Evolutionary conservation across 2,888 invertebrate species (phyloP), one percentile per base, ranked within the genome.

Genomic region (Osmoderma eremita): DNA sequence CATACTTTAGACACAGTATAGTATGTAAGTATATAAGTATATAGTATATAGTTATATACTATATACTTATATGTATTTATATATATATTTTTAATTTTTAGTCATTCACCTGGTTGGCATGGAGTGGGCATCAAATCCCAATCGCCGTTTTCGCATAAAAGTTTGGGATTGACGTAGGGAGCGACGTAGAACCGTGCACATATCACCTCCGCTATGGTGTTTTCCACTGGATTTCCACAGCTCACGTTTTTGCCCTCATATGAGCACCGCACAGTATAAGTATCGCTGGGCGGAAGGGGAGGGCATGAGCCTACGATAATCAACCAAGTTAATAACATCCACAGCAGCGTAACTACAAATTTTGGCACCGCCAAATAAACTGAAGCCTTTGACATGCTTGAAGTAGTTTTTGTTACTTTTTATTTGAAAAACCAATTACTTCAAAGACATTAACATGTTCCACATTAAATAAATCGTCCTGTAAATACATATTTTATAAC

Each of bases 81-180:
- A n/a, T n/a, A n/a, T n/a, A n/a, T n/a, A n/a, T n/a, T n/a, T n/a
- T n/a, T n/a, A n/a, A n/a, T n/a, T n/a, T n/a, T n/a, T n/a, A n/a
- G n/a, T n/a, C n/a, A 24, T 45, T 30, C 24, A 61, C 58, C 58
- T 10, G 58, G 58, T 61, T 61, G 45, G 30, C 58, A 61, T 2
- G 58, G 18, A 13, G 17, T 36, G 10, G 45, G 48, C 10, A n/a
- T 2, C 24, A 45, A 45, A 45, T 61, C 58, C 58, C 58, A 61
- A 17, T 61, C 30, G 2, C 58, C 58, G 10, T 61, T 45, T 13
- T 61, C 45, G 12, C 58, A 61, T 10, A n/a, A 45, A 12, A 48
- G 18, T 8, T 45, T 61, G 8, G 45, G 45, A 24, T 2, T 24
- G 12, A 24, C 15, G 15, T 13, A 15, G 4, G 45, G 10, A 10